phyloP scores from a whole-genome alignment of 2,113 vertebrate species.

The Micronycteris hirsuta region DNA sequence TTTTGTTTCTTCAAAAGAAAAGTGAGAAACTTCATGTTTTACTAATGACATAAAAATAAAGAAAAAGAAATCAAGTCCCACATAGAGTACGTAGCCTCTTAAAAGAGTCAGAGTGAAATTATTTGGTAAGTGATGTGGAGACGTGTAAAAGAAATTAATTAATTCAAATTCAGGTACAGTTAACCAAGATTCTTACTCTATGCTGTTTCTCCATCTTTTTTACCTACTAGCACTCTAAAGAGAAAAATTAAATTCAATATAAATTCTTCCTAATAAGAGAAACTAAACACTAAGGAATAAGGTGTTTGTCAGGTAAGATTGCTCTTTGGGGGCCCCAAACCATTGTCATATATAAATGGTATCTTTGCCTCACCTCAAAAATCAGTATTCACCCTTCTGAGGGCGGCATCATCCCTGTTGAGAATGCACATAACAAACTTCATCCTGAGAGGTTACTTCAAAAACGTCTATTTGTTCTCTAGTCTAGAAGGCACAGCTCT shows the following conservation, averaged over 20 bases:
- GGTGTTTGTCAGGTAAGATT: not conserved
- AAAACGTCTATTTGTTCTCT: not conserved
- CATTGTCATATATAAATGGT: not conserved
- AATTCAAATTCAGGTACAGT: not conserved
- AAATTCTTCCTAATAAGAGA: not conserved
- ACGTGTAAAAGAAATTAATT: not conserved
- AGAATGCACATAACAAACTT: not conserved
- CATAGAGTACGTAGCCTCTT: not conserved
- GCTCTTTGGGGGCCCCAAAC: not conserved
- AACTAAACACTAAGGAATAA: not conserved
- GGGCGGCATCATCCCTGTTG: no score
- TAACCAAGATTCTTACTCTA: not conserved
- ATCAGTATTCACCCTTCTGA: not conserved
- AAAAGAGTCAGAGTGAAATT: not conserved
- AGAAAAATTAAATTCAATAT: not conserved
- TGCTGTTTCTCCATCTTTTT: not conserved
- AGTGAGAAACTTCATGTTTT: not conserved
- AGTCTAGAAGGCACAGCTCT: not conserved
- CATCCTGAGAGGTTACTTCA: not conserved
- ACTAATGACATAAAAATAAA: not conserved
- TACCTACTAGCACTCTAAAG: not conserved
- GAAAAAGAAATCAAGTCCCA: not conserved
- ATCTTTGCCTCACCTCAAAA: not conserved
- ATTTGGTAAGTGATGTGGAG: not conserved
- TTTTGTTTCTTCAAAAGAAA: not conserved